These are phyloP conservation scores for Galaxias olidus DNA, from an alignment of 2,797 vertebrate genomes.

Conservation along the genomic window DNA sequence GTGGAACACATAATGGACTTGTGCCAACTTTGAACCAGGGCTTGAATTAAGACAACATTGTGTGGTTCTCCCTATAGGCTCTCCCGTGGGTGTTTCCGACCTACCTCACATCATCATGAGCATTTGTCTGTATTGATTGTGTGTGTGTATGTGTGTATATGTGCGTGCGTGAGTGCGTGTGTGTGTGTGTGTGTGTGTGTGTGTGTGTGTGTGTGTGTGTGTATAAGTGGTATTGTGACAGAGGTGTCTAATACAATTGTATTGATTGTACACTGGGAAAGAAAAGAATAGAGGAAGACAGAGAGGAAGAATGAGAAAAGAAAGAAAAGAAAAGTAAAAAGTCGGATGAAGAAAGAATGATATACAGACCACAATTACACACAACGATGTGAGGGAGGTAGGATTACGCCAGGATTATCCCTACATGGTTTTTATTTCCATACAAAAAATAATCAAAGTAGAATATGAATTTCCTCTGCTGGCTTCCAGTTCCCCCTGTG, in stretches of 20 bases:
- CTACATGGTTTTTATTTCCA: conserved; percentile 21
- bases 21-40: conserved; percentile 64
- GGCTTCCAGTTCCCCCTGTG: conserved; percentile 15
- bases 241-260: conserved; percentile 19
- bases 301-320: neutral
- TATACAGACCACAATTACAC: neutral
- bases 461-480: conserved; percentile 27
- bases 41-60: conserved; percentile 69
- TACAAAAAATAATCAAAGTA: neutral
- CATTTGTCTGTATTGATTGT: conserved; percentile 22
- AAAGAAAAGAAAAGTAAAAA: neutral
- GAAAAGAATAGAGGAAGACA: neutral
- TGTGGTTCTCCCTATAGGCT: conserved; percentile 59
- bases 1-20: conserved; percentile 79
- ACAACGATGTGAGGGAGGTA: too few species aligned
- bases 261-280: conserved; percentile 18
- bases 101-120: conserved; percentile 20
- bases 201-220: conserved; percentile 26
- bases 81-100: conserved; percentile 51
- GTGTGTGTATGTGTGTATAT: conserved; percentile 25
- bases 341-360: neutral
- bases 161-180: conserved; percentile 32
- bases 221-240: conserved; percentile 23
- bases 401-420: too few species aligned
- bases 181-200: conserved; percentile 26